A percentile compares a stretch with the other conserved stretches of the same genome.
Conservation (phyloP, 2,888 invertebrate species). For the Heliconius cydno region DNA sequence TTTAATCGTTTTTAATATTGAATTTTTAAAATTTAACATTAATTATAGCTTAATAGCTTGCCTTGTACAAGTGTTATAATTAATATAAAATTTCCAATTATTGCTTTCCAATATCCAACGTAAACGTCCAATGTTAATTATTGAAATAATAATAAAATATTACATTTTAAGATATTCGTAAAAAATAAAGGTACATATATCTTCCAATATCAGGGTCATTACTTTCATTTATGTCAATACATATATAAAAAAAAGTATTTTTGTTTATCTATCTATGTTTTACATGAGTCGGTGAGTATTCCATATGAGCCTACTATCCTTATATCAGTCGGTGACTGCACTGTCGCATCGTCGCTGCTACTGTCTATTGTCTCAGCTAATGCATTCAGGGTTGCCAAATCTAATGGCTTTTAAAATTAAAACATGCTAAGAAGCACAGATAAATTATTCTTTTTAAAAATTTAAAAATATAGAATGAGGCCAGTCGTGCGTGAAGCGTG, state of each 20-base stretch:
- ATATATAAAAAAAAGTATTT: not conserved
- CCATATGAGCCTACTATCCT: slow-evolving; percentile 57
- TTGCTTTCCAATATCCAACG: not conserved
- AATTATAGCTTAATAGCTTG: not conserved
- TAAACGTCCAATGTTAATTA: not conserved
- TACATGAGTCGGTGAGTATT: slow-evolving; percentile 47
- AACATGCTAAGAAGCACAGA: too few species aligned
- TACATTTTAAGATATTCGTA: not conserved
- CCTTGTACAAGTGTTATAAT: not conserved
- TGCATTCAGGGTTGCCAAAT: slow-evolving; percentile 54
- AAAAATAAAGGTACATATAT: not conserved
- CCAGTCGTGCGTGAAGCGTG: too few species aligned
- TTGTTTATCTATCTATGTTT: slow-evolving; percentile 1
- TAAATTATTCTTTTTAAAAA: not conserved
- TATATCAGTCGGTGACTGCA: slow-evolving; percentile 50
- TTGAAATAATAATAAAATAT: slow-evolving; percentile 11
- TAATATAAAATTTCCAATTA: not conserved
- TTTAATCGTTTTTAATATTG: not conserved
- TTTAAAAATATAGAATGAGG: not conserved
- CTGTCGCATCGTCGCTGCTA: slow-evolving; percentile 51
- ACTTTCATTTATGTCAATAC: not conserved
- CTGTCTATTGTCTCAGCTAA: slow-evolving; percentile 59
- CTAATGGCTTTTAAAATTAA: not conserved
- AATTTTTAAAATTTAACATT: not conserved
- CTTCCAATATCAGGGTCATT: not conserved